These are phyloP conservation scores for Boloria selene DNA, from an alignment of 2,888 invertebrate species.

Conservation along the genomic window DNA sequence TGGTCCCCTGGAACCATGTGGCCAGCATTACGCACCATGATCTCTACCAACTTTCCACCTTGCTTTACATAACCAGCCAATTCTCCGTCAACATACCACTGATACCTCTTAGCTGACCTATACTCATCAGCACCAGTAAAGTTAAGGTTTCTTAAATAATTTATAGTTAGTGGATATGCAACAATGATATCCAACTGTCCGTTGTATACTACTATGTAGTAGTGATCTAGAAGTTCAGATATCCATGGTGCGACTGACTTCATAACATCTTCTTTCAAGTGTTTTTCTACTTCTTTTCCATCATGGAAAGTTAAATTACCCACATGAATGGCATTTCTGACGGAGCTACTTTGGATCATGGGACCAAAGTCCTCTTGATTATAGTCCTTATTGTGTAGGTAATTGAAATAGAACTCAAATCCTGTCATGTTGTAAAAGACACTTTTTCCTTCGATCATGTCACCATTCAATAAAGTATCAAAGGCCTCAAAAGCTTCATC, in stretches of 20 bases:
- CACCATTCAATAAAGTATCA: conserved; percentile 87
- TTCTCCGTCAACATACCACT: conserved; percentile 86
- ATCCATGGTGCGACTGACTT: conserved; percentile 89
- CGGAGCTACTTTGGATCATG: conserved; percentile 84
- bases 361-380: conserved; percentile 79
- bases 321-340: conserved; percentile 91
- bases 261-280: conserved; percentile 90
- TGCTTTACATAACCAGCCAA: conserved; percentile 90
- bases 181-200: conserved; percentile 96
- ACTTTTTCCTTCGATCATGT: conserved; percentile 82
- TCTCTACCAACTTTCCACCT: conserved; percentile 87
- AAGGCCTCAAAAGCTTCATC: conserved; percentile 87
- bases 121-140: conserved; percentile 87
- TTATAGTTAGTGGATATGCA: conserved; percentile 92
- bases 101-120: conserved; percentile 83
- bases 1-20: conserved; percentile 92
- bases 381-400: conserved; percentile 83
- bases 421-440: conserved; percentile 89
- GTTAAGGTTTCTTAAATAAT: conserved; percentile 87
- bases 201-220: conserved; percentile 90
- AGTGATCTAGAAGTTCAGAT: conserved; percentile 85
- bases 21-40: conserved; percentile 89
- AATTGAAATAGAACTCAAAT: conserved; percentile 89
- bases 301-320: conserved; percentile 89
- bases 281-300: conserved; percentile 85